Evolutionary conservation across 2,113 vertebrate species (phyloP).

Genomic region (Phasianus colchicus): DNA sequence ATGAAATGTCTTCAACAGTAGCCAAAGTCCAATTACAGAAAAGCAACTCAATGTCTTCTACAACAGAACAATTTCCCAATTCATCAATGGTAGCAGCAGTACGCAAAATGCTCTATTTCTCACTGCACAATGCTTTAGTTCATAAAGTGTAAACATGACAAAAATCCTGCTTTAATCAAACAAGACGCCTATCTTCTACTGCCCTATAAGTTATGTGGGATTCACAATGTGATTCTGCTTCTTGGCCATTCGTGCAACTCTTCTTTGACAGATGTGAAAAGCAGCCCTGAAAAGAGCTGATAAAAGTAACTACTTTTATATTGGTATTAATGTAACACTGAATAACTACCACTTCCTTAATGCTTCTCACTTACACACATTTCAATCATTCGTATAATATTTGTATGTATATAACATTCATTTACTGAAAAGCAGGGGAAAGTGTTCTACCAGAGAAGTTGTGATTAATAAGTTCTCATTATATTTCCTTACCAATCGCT

Average conservation of each 20-base stretch:
- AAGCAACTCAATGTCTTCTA: not conserved
- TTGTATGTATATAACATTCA: not conserved
- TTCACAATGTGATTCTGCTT: not conserved
- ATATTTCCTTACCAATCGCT: constrained; percentile 87
- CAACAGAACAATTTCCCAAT: not conserved
- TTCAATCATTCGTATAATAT: rapidly evolving
- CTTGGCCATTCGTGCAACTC: not conserved
- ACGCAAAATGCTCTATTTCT: not conserved
- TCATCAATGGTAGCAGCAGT: not conserved
- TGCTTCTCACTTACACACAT: rapidly evolving
- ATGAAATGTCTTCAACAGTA: not conserved
- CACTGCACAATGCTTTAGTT: not conserved
- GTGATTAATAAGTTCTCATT: not conserved
- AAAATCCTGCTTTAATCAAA: not conserved
- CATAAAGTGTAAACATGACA: not conserved
- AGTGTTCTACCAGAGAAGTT: not conserved
- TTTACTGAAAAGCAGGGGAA: not conserved
- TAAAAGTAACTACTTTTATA: not conserved
- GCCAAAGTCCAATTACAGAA: not conserved
- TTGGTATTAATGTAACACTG: not conserved
- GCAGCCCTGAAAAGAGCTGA: not conserved
- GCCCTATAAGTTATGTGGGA: rapidly evolving
- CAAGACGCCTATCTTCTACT: not conserved
- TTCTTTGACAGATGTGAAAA: not conserved
- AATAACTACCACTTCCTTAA: not conserved